These are phyloP conservation scores for Erythrocercus mccallii DNA, from an alignment of 2,113 vertebrate species.

Conservation along the genomic window DNA sequence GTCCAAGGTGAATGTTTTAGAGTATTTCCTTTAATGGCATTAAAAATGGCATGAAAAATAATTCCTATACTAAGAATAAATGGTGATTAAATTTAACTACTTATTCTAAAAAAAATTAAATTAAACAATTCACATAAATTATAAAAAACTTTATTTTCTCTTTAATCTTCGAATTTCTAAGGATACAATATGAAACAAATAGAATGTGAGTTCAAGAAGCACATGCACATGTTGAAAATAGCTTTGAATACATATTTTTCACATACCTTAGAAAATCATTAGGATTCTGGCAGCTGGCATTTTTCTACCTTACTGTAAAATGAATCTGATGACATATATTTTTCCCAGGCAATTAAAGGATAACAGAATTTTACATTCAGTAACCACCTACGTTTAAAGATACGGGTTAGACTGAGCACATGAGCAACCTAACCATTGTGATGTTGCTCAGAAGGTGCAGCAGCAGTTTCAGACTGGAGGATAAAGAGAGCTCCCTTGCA, in stretches of 20 bases:
- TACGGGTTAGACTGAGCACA: neutral
- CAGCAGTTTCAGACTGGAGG: neutral
- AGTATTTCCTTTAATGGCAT: neutral
- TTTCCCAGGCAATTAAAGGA: neutral
- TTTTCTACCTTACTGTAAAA: neutral
- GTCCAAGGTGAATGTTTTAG: neutral
- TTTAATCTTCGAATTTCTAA: neutral
- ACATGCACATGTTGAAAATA: neutral
- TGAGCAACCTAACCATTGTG: neutral
- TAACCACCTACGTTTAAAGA: neutral
- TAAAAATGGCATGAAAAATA: neutral
- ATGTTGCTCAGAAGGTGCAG: neutral
- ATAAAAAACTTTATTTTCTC: neutral
- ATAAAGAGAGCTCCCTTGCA: neutral
- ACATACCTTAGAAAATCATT: neutral
- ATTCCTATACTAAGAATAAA: neutral
- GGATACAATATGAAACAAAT: neutral
- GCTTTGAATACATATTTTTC: neutral
- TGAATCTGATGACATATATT: neutral
- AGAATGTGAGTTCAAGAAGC: neutral
- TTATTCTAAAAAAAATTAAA: neutral
- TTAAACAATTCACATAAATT: neutral
- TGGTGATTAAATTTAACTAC: neutral
- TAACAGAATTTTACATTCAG: neutral
- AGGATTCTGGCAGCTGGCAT: neutral